Evolutionary conservation across 2,888 invertebrate species (phyloP).

Genomic region (Rhyacophila evoluta): DNA sequence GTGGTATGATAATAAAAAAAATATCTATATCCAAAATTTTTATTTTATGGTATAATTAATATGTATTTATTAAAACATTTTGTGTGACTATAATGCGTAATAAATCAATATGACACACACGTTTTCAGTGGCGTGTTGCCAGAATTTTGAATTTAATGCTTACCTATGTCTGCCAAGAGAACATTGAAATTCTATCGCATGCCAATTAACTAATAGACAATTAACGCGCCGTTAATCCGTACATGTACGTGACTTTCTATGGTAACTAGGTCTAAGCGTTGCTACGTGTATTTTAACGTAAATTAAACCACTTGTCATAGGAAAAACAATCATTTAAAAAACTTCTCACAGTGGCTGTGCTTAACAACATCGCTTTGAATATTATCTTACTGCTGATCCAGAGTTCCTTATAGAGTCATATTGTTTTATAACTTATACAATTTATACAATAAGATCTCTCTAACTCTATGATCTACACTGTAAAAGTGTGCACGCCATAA

Average conservation of each 20-base stretch:
- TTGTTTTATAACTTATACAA: too few relatives aligned
- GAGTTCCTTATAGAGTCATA: too few relatives aligned
- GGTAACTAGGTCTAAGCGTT: neutral
- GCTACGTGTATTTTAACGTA: neutral
- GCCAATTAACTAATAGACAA: neutral
- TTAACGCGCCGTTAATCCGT: neutral
- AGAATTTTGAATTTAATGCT: neutral
- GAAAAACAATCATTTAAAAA: neutral
- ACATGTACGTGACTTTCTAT: neutral
- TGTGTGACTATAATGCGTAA: neutral
- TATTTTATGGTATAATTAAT: too few relatives aligned
- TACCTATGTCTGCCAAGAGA: neutral
- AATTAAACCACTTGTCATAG: neutral
- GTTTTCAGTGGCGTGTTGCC: neutral
- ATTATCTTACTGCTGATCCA: too few relatives aligned
- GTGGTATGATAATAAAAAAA: too few relatives aligned
- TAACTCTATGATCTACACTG: too few relatives aligned
- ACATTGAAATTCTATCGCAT: constrained; percentile 3
- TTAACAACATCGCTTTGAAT: too few relatives aligned
- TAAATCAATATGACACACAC: constrained; percentile 5
- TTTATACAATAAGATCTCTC: too few relatives aligned
- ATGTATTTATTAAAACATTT: neutral
- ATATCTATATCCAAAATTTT: too few relatives aligned
- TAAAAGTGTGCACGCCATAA: too few relatives aligned
- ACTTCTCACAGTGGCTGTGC: too few relatives aligned